Evolutionary conservation across 2,888 invertebrate genomes (phyloP), one percentile per base, ranked within the genome.

Genomic region (Lathronympha strigana): DNA sequence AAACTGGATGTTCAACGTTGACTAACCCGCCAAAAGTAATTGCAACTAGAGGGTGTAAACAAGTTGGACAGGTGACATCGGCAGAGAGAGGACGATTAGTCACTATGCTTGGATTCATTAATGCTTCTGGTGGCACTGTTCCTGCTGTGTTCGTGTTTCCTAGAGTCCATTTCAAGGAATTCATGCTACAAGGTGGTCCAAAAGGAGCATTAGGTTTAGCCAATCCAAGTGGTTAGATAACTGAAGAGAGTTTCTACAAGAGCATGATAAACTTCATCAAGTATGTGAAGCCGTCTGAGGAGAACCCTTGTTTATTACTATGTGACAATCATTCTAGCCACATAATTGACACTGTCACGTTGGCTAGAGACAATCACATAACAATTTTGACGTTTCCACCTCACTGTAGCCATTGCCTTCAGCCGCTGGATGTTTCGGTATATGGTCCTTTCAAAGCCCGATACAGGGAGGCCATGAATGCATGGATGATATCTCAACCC

Each of bases 231-330:
- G 68, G 67, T 57, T 68, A 69, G 68, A 71, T 67, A 66, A 71
- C 67, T 13, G 68, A 71, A 58, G 67, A 71, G 43, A 66, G 67
- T 49, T 71, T 71, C 66, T 58, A 69, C 50, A 68, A 72, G 62
- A 61, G 57, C 49, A 58, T 68, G 50, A 62, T 66, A 67, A 66
- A 71, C 67, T 71, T 71, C 54, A 66, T 68, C n/a, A 40, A 49
- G 17, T 23, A 49, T 25, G 25, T 49, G 25, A 49, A 49, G 49
- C 49, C 49, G 4, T 49, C 49, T n/a, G 25, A 49, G 49, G 49
- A 49, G 13, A 49, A 49, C 13, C 49, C n/a, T 25, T n/a, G 15
- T 15, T 40, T 40, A 4, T 15, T 40, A 40, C 5, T 40, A 15
- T 15, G n/a, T n/a, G 40, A 40, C 40, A 40, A 40, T 15, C 40